phyloP scores from a whole-genome alignment of 1,140 invertebrate genomes.

The Panagrolaimus sp. region DNA sequence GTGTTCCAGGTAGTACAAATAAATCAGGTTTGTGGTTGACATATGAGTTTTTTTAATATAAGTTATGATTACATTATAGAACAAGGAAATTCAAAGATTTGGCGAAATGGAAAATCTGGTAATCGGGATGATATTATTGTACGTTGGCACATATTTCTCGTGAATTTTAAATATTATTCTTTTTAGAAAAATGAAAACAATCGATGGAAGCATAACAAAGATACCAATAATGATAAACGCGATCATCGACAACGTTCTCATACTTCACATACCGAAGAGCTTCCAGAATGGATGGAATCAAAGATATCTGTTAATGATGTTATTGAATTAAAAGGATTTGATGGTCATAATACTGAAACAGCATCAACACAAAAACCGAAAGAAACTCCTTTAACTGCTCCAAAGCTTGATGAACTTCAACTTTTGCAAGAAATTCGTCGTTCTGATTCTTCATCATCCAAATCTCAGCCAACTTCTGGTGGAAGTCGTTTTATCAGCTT shows the following conservation, averaged over 20 bases:
- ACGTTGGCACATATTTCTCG: neutral
- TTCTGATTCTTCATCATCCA: neutral
- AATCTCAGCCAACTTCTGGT: neutral
- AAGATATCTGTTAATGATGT: conserved; percentile 15
- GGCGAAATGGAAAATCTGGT: conserved; percentile 5
- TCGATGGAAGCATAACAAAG: neutral
- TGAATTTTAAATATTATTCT: neutral
- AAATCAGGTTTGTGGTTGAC: neutral
- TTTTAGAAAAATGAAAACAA: neutral
- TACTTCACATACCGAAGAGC: neutral
- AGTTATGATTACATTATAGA: too few relatives aligned
- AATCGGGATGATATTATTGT: conserved; percentile 3
- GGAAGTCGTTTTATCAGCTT: conserved; percentile 10
- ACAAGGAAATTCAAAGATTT: too few relatives aligned
- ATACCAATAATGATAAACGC: neutral
- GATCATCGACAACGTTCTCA: neutral
- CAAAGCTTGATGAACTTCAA: neutral
- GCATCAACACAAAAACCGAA: neutral
- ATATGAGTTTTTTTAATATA: too few relatives aligned
- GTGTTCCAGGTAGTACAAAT: neutral
- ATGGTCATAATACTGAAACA: neutral
- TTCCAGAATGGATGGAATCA: conserved; percentile 16
- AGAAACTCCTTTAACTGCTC: neutral
- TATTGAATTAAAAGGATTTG: conserved; percentile 3
- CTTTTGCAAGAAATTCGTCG: conserved; percentile 1